Base-by-base conservation (phyloP, 2,888 invertebrate species). In the Ethmia dodecea region DNA sequence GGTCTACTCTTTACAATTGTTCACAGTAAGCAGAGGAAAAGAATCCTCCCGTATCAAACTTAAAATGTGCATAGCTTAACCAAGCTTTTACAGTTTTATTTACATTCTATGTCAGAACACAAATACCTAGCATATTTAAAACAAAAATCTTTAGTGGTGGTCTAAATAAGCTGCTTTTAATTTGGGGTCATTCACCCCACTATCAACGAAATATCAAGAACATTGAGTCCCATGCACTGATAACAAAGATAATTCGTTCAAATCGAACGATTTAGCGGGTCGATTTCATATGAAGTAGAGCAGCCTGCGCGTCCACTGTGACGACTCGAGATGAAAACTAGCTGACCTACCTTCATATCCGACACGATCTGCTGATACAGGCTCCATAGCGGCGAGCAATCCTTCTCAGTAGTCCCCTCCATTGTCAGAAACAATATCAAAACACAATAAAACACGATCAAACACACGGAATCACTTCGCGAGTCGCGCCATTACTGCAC, bases 341-440 rank as follows among this genome's bases (percentile, higher is more conserved):
- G 39, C 35, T 51, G 54, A 79, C 90, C 88, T 89, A 97, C 98
- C 94, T 98, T 98, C 94, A 98, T 94, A 77, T 98, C 98, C 65
- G 93, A 93, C 60, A 98, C 93, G 59, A 98, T 96, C 78, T 96
- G 95, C 83, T 97, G 96, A 77, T 98, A 98, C 55, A 98, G 90
- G 69, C 94, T 95, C 79, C 97, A 97, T 66, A 97, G 88, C 54
- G 95, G 95, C 73, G 94, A 94, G 74, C 93, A 94, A 87, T 96
- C 96, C 78, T 94, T 90, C 74, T 94, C 94, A 33, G 80, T 78
- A 66, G 88, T 90, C 63, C 89, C 89, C 87, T 92, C 92, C 93
- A 93, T 93, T 75, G 81, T 87, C 71, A 69, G 62, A 68, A 62
- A 56, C 49, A 54, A 53, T 57, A 61, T 34, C 52, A 60, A 57